These are phyloP conservation scores for Pristionchus arcanus DNA, from an alignment of 2,888 invertebrate species.

Conservation along the genomic window DNA sequence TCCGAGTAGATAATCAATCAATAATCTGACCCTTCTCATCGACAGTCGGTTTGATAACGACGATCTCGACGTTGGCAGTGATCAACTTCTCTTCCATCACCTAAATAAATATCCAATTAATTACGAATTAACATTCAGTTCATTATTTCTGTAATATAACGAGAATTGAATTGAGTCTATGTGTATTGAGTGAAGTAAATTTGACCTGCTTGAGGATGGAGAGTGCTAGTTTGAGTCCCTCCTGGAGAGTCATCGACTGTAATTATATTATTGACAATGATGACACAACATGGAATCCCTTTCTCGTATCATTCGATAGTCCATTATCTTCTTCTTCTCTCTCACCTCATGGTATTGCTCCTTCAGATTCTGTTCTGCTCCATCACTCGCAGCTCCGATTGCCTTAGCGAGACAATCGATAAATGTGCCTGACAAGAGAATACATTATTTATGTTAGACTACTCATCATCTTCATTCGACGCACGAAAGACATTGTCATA, in stretches of 20 bases:
- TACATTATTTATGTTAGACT: not conserved
- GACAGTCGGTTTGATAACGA: slow-evolving; percentile 72
- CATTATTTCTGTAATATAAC: not conserved
- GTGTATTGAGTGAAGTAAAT: not conserved
- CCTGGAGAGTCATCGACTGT: slow-evolving; percentile 93
- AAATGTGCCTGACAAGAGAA: slow-evolving; percentile 89
- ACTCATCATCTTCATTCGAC: not conserved
- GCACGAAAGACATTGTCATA: not conserved
- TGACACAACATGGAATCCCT: no score
- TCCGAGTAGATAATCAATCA: not conserved
- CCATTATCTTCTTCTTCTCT: not conserved
- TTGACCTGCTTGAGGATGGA: slow-evolving; percentile 91
- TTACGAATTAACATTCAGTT: no score
- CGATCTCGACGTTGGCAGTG: slow-evolving; percentile 94
- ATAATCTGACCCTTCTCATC: slow-evolving; percentile 70
- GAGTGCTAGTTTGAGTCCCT: slow-evolving; percentile 92
- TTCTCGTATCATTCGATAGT: not conserved
- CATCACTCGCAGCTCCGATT: slow-evolving; percentile 98
- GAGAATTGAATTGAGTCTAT: not conserved
- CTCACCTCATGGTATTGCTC: slow-evolving; percentile 84
- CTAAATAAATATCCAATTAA: not conserved
- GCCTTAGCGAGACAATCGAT: slow-evolving; percentile 98
- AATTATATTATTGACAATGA: slow-evolving; percentile 58
- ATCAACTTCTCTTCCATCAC: slow-evolving; percentile 99
- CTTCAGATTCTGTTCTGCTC: slow-evolving; percentile 94